These are phyloP conservation scores for Agonum fuliginosum DNA, from an alignment of 2,888 invertebrate genomes.

Conservation along the genomic window DNA sequence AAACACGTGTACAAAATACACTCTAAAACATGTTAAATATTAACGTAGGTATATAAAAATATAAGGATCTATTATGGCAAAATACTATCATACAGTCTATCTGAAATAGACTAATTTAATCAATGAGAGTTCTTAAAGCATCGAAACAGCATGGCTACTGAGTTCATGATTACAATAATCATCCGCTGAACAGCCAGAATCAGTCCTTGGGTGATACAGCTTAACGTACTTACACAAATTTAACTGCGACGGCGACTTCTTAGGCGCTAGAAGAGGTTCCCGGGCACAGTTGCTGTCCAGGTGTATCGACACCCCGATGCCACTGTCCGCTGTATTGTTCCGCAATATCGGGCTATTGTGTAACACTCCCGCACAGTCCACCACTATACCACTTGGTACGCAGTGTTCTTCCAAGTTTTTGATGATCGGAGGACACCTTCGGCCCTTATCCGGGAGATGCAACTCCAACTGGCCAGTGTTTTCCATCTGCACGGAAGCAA, in stretches of 20 bases:
- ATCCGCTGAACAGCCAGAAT: slow-evolving; percentile 61
- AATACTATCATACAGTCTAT: slow-evolving; percentile 8
- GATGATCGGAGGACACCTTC: slow-evolving; percentile 71
- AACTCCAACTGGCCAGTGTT: slow-evolving; percentile 78
- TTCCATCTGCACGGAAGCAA: slow-evolving; percentile 83
- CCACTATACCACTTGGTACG: slow-evolving; percentile 71
- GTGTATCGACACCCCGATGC: slow-evolving; percentile 66
- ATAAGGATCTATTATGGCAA: slow-evolving; percentile 49
- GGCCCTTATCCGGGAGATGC: slow-evolving; percentile 71
- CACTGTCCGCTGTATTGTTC: slow-evolving; percentile 62
- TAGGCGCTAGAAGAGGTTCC: slow-evolving; percentile 69
- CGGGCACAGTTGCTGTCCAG: slow-evolving; percentile 69
- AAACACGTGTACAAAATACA: slow-evolving; percentile 24
- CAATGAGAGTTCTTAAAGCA: slow-evolving; percentile 61
- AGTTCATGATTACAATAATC: slow-evolving; percentile 64
- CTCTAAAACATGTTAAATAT: slow-evolving; percentile 32
- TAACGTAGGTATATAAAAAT: slow-evolving; percentile 54
- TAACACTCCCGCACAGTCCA: slow-evolving; percentile 66
- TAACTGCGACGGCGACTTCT: slow-evolving; percentile 63
- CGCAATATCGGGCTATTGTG: slow-evolving; percentile 60
- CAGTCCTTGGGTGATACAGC: slow-evolving; percentile 64
- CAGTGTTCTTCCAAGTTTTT: slow-evolving; percentile 62
- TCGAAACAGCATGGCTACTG: slow-evolving; percentile 64
- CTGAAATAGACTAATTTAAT: slow-evolving; percentile 2
- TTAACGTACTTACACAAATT: slow-evolving; percentile 67